Evolutionary conservation across 2,888 invertebrate genomes (phyloP), one percentile per base, ranked within the genome.

Genomic region (Pegoplata infirma): DNA sequence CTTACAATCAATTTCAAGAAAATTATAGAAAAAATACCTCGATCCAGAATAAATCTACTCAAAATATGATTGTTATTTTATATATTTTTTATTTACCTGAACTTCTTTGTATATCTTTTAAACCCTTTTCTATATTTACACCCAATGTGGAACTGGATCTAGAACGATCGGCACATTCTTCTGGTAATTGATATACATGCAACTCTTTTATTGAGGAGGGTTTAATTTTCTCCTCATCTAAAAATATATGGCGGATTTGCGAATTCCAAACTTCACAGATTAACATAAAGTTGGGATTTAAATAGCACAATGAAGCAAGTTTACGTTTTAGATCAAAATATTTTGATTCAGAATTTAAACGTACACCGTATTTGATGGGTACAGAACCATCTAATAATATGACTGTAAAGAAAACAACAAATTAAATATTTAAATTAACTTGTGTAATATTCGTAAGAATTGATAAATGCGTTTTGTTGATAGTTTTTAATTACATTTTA

Each of bases 321-420:
- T 94, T 93, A 80, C 92, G 91, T 90, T 96, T 96, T 47, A 97
- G 88, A 73, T 94, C 93, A n/a, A 91, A 85, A 84, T 95, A 95
- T 55, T 94, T 94, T 77, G 95, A 95, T 82, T 97, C 97, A 6
- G 95, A 94, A 88, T 94, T 95, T 21, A 97, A 91, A 1, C 96
- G 91, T 76, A 97, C 91, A 0, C 97, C 97, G 88, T 97, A 97
- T 86, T 96, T 95, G 0, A 94, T 91, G 0, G 97, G 97, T 59
- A 94, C 93, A 16, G 94, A 93, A 0, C 97, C 97, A 88, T 96
- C 95, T 81, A 95, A 89, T n/a, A 93, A 90, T 71, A 95, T 92
- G 14, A 95, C 95, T 94, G 87, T 6, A 87, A 87, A 71, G 36
- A 17, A 23, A 19, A 59, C 19, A 36, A 44, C 17, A 47, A 49